These are phyloP conservation scores for Eristalis tenax DNA, from an alignment of 2,888 invertebrate species.

Conservation along the genomic window DNA sequence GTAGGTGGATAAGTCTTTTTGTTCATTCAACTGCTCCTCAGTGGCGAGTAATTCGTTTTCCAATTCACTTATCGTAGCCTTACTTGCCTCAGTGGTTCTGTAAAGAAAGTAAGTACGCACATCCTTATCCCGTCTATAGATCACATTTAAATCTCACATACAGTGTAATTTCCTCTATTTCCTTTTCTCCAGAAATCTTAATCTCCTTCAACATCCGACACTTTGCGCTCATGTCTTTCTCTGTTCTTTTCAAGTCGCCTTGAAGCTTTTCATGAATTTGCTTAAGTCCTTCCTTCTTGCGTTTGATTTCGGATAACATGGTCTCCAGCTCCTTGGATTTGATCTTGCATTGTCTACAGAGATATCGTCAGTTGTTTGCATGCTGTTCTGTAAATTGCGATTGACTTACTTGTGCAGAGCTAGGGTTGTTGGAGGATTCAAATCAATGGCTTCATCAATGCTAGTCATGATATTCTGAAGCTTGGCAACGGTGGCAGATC, in stretches of 20 bases:
- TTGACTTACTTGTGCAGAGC: slow-evolving; percentile 37
- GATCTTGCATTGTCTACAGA: not conserved
- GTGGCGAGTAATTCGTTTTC: slow-evolving; percentile 52
- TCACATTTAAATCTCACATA: not conserved
- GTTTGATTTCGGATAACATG: slow-evolving; percentile 14
- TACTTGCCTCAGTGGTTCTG: slow-evolving; percentile 25
- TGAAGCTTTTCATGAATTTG: slow-evolving; percentile 11
- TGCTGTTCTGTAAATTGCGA: not conserved
- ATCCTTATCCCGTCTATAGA: not conserved
- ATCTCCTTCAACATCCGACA: slow-evolving; percentile 16
- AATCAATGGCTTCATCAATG: slow-evolving; percentile 43
- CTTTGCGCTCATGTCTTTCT: slow-evolving; percentile 23
- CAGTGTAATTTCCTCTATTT: slow-evolving; percentile 39
- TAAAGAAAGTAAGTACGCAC: not conserved
- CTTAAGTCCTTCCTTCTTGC: slow-evolving; percentile 12
- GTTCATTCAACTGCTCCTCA: slow-evolving; percentile 57
- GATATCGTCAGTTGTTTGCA: not conserved
- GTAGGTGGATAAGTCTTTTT: slow-evolving; percentile 65
- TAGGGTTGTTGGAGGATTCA: slow-evolving; percentile 32
- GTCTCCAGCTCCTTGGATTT: slow-evolving; percentile 35
- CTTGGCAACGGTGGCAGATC: slow-evolving; percentile 14
- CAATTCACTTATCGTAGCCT: slow-evolving; percentile 29
- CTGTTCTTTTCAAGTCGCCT: slow-evolving; percentile 21
- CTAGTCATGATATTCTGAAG: slow-evolving; percentile 34
- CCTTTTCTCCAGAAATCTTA: slow-evolving; percentile 30